A percentile compares a stretch with the other conserved stretches of the same genome.
phyloP scores from a whole-genome alignment of 2,797 vertebrate species.

The Sciurus vulgaris region DNA sequence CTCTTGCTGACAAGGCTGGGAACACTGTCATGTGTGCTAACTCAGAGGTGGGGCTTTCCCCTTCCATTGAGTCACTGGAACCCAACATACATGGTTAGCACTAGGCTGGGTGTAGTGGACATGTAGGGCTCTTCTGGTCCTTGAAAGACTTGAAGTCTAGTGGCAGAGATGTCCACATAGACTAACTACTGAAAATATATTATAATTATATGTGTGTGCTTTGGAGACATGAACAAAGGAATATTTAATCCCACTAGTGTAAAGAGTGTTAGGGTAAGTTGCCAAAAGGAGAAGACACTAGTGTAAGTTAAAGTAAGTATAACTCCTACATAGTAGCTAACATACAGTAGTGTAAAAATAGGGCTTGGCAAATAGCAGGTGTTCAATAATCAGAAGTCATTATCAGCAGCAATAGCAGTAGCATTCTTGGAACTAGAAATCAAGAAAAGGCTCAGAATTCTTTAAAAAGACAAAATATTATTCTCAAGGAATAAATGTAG shows the following conservation, averaged over 20 bases:
- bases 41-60: not conserved
- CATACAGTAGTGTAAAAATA: not conserved
- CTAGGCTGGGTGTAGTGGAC: not conserved
- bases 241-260: not conserved
- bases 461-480: not conserved
- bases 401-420: not conserved
- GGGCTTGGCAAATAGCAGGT: not conserved
- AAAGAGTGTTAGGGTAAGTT: not conserved
- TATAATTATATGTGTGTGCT: not conserved
- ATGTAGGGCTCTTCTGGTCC: not conserved
- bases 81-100: not conserved
- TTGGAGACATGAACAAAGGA: not conserved
- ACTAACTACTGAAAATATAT: not conserved
- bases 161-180: too few species aligned
- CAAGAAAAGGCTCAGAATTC: not conserved
- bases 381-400: not conserved
- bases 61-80: not conserved
- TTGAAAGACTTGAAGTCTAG: not conserved
- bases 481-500: not conserved
- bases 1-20: constrained; percentile 41
- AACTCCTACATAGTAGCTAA: not conserved
- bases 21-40: not conserved
- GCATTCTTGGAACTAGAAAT: not conserved
- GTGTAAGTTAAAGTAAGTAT: not conserved
- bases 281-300: not conserved